These are phyloP conservation scores for Tetrapedia diversipes DNA, from an alignment of 2,888 invertebrate species.

Conservation along the genomic window DNA sequence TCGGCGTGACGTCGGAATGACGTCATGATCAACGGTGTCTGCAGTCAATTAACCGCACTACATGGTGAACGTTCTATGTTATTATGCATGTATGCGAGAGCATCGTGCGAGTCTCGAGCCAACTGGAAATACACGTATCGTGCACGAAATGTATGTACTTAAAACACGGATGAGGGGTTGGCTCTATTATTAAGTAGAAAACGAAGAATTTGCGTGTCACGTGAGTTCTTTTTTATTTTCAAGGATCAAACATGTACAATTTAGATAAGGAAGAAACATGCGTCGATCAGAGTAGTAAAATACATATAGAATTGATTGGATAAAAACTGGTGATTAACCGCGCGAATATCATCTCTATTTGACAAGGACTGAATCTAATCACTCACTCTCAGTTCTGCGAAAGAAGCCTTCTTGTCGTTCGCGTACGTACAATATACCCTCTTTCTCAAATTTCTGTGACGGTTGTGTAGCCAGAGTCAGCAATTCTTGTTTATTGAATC, in stretches of 20 bases:
- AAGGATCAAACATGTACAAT: slow-evolving; percentile 61
- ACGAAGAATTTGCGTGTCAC: slow-evolving; percentile 56
- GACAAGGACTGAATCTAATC: slow-evolving; percentile 41
- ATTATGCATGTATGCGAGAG: background rate
- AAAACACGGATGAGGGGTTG: slow-evolving; percentile 32
- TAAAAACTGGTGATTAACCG: slow-evolving; percentile 16
- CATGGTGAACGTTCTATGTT: background rate
- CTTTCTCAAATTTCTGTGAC: slow-evolving; percentile 94
- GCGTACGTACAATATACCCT: slow-evolving; percentile 93
- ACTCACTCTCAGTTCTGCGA: slow-evolving; percentile 94
- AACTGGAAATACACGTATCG: background rate
- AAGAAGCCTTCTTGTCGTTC: slow-evolving; percentile 97
- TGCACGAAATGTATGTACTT: slow-evolving; percentile 8
- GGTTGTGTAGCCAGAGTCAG: slow-evolving; percentile 93
- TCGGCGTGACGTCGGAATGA: too few relatives aligned
- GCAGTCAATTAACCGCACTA: background rate
- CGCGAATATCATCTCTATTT: slow-evolving; percentile 44
- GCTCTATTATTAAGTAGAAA: slow-evolving; percentile 56
- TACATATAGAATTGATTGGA: slow-evolving; percentile 43
- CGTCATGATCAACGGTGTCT: too few relatives aligned
- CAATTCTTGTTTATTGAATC: slow-evolving; percentile 95
- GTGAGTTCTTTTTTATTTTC: slow-evolving; percentile 63
- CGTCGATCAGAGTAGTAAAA: slow-evolving; percentile 52
- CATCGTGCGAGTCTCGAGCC: background rate
- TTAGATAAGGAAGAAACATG: slow-evolving; percentile 60